Evolutionary conservation across 1,140 invertebrate genomes (phyloP), one percentile per base, ranked within the genome.

Genomic region (Drosophila kohkoa): DNA sequence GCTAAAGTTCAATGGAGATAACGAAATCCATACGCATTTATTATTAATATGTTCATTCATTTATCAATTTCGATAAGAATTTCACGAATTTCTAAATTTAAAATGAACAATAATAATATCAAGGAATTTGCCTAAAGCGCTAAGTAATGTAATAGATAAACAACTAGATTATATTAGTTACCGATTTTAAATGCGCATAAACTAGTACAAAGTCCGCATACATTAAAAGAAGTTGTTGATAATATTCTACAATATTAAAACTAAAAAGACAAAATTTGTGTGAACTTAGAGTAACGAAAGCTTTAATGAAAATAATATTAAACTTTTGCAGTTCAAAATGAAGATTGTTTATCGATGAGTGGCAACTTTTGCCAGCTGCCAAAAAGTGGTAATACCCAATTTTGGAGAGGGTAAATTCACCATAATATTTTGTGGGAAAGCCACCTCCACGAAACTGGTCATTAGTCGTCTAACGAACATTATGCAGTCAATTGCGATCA

Each of bases 1-100:
- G 43, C 43, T 55, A 57, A 65, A 65, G 68, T 65, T 71, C 68
- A 71, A 13, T 13, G 20, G 3, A 38, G 68, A 71, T 57, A 64
- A 45, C 30, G 30, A 38, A 41, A 48, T 52, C 20, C 15, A 30
- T 28, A 30, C 11, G 32, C 11, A 7, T 63, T 70, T 32, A 63
- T 15, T 63, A 7, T 5, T 54, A 25, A 45, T 7, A 65, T 35
- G 28, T 45, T 15, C n/a, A 30, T 58, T 48, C 11, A 28, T 60
- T 66, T 58, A 66, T 59, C 15, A 52, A 45, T 30, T 6, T 10
- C 15, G 66, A 52, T 58, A 62, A 20, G 25, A 43, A 35, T 49
- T 32, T 30, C 8, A n/a, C 49, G 32, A 54, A 32, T 13, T 13
- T 15, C n/a, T 15, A 13, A 32, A 32, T 49, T 49, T 48, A 28